These are phyloP conservation scores for Callimorpha dominula DNA, from an alignment of 2,888 invertebrate species.

Conservation along the genomic window DNA sequence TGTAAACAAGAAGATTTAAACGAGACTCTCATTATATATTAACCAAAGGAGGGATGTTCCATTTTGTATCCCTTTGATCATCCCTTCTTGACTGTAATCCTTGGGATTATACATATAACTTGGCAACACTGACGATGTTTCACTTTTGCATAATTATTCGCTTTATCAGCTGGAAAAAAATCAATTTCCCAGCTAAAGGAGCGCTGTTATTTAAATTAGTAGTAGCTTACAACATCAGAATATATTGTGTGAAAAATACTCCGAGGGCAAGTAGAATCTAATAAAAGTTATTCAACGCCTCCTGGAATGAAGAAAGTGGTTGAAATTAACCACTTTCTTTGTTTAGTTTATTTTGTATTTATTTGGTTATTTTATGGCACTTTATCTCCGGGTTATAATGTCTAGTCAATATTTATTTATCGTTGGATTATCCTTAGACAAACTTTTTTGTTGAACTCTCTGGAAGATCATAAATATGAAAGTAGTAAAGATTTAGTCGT, in stretches of 20 bases:
- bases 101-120: conserved; percentile 72
- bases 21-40: conserved; percentile 80
- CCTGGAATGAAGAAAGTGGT: neutral
- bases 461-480: neutral
- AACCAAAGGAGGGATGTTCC: conserved; percentile 75
- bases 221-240: conserved; percentile 8
- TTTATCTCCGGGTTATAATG: neutral
- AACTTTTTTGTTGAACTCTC: neutral
- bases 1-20: conserved; percentile 79
- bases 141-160: conserved; percentile 81
- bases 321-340: neutral
- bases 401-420: neutral
- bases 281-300: neutral
- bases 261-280: neutral
- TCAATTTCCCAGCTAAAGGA: conserved; percentile 64
- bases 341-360: no score
- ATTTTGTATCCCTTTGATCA: conserved; percentile 74
- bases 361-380: neutral
- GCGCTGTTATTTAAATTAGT: conserved; percentile 29
- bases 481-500: neutral
- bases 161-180: conserved; percentile 76
- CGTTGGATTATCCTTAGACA: neutral
- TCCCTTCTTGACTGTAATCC: conserved; percentile 73
- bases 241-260: conserved; percentile 5
- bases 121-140: conserved; percentile 72